These are phyloP conservation scores for Leptopilina clavipes DNA, from an alignment of 1,140 invertebrate species.

Conservation along the genomic window DNA sequence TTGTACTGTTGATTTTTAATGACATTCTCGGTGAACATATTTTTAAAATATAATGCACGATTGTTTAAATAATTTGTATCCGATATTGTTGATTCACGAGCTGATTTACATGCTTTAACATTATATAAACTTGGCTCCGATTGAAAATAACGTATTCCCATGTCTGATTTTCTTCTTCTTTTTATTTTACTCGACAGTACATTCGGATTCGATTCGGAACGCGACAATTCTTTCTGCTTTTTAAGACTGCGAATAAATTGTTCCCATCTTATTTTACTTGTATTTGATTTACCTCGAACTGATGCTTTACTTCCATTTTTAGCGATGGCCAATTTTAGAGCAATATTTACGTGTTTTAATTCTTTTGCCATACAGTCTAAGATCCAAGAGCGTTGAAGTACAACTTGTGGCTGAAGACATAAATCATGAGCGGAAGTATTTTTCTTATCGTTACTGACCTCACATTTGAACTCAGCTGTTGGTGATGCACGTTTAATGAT, in stretches of 20 bases:
- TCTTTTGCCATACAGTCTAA: constrained; percentile 70
- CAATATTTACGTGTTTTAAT: constrained; percentile 61
- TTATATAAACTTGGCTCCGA: constrained; percentile 18
- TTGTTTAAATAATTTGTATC: not conserved
- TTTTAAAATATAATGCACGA: constrained; percentile 11
- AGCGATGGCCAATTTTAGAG: constrained; percentile 52
- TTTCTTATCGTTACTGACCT: constrained; percentile 66
- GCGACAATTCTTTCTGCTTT: constrained; percentile 54
- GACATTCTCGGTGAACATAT: not conserved
- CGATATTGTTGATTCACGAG: constrained; percentile 5
- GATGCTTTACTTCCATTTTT: constrained; percentile 45
- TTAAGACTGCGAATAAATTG: constrained; percentile 58
- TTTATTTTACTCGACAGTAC: constrained; percentile 56
- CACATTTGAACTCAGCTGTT: constrained; percentile 71
- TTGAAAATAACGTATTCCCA: constrained; percentile 35
- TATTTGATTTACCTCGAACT: constrained; percentile 44
- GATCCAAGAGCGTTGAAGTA: constrained; percentile 65
- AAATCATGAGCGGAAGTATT: constrained; percentile 48
- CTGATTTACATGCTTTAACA: not conserved
- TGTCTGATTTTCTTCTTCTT: constrained; percentile 57
- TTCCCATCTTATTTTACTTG: constrained; percentile 58
- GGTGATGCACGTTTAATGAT: constrained; percentile 71
- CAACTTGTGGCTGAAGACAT: constrained; percentile 70
- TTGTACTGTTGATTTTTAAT: not conserved
- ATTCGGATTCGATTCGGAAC: constrained; percentile 56